phyloP scores from a whole-genome alignment of 2,113 vertebrate genomes.

The Chrysochloris asiatica region DNA sequence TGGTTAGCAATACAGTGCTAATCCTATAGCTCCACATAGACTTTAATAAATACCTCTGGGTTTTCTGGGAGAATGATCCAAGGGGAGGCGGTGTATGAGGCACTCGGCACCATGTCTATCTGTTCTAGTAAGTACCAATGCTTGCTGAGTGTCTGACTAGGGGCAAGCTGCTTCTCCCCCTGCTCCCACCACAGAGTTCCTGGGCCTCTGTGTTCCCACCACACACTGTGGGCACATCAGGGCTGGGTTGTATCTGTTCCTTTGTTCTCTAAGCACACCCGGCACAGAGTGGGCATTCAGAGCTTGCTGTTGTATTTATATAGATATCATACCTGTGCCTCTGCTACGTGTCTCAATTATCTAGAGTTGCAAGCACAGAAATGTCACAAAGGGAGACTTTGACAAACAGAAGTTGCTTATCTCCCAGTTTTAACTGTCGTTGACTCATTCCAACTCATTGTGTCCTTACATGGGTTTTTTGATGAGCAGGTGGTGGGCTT shows the following conservation, averaged over 20 bases:
- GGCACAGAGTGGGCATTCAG: neutral
- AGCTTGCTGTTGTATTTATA: neutral
- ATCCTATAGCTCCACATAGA: neutral
- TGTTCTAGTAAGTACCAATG: accelerated
- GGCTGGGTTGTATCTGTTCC: neutral
- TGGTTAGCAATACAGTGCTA: too few species aligned
- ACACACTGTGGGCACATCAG: accelerated
- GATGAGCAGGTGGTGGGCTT: too few species aligned
- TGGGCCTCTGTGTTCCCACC: neutral
- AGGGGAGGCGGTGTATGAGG: neutral
- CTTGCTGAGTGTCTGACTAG: accelerated
- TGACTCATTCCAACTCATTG: too few species aligned
- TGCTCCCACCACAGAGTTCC: neutral
- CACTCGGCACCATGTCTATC: neutral
- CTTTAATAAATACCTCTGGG: too few species aligned
- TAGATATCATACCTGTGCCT: neutral
- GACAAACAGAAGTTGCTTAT: too few species aligned
- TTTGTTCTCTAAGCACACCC: neutral
- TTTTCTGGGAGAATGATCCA: accelerated
- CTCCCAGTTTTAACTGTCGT: too few species aligned
- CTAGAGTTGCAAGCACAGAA: too few species aligned
- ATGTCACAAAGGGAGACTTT: too few species aligned
- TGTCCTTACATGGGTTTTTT: too few species aligned
- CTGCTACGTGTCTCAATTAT: too few species aligned
- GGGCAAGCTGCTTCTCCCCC: too few species aligned